Conservation (phyloP, 2,888 invertebrate species). For the Dione juno region DNA sequence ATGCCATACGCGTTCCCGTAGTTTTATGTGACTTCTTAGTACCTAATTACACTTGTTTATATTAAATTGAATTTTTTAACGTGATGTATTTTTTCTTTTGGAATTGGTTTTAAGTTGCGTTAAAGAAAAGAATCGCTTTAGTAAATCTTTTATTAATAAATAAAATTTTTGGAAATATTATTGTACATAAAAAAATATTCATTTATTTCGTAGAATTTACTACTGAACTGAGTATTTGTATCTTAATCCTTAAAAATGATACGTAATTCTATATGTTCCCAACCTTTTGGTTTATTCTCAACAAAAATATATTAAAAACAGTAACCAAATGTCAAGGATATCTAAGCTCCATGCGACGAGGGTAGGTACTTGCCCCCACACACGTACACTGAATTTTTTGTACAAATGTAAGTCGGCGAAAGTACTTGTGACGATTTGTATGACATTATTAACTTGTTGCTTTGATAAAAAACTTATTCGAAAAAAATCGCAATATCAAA, state of each 20-base stretch:
- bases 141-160: not conserved
- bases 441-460: too few relatives aligned
- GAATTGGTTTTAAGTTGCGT: too few relatives aligned
- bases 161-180: too few relatives aligned
- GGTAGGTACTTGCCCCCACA: conserved; percentile 1
- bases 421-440: not conserved
- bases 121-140: not conserved
- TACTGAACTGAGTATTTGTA: too few relatives aligned
- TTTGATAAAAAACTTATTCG: too few relatives aligned
- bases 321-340: conserved; percentile 38
- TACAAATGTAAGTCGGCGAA: not conserved
- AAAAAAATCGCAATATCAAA: too few relatives aligned
- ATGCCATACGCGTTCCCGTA: conserved; percentile 17
- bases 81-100: not conserved
- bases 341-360: conserved; percentile 19
- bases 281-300: conserved; percentile 26
- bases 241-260: not conserved
- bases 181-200: too few relatives aligned
- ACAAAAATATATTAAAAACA: conserved; percentile 23
- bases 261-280: not conserved
- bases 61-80: not conserved
- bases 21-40: conserved; percentile 7
- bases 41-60: not conserved
- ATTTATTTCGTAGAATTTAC: not conserved
- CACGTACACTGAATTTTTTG: not conserved